Conservation (phyloP, 2,113 vertebrate species). For the Cryptomyrus ogoouensis region DNA sequence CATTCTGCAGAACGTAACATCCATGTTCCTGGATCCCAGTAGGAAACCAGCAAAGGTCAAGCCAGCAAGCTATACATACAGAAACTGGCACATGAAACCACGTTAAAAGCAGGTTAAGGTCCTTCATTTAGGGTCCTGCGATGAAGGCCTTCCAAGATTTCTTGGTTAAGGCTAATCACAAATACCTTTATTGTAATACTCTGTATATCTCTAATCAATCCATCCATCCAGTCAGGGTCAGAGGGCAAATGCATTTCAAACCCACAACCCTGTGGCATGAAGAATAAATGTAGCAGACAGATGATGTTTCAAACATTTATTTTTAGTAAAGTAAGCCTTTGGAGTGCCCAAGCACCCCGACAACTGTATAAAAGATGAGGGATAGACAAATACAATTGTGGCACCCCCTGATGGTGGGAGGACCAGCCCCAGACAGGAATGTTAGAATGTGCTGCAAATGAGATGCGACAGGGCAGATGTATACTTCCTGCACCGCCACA, state of each 20-base stretch:
- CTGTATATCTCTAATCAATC: background rate
- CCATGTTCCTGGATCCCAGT: background rate
- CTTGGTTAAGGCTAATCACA: background rate
- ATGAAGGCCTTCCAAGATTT: background rate
- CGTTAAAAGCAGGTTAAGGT: background rate
- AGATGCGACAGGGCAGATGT: background rate
- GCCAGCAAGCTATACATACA: background rate
- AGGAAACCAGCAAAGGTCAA: background rate
- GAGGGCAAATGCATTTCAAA: background rate
- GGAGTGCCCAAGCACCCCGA: slow-evolving; percentile 54
- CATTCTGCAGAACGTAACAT: background rate
- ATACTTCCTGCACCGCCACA: background rate
- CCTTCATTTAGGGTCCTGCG: background rate
- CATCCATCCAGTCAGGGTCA: background rate
- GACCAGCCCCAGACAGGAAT: slow-evolving; percentile 61
- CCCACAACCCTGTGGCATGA: background rate
- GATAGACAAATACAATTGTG: slow-evolving; percentile 46
- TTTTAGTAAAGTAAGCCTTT: slow-evolving; percentile 57
- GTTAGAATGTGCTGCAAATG: slow-evolving; percentile 43
- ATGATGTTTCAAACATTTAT: slow-evolving; percentile 54
- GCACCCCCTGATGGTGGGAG: slow-evolving; percentile 48
- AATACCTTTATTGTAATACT: background rate
- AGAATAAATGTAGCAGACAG: background rate
- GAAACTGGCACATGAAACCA: background rate
- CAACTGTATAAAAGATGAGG: slow-evolving; percentile 52